Evolutionary conservation across 2,888 invertebrate species (phyloP).

Genomic region (Embidobia sp.): DNA sequence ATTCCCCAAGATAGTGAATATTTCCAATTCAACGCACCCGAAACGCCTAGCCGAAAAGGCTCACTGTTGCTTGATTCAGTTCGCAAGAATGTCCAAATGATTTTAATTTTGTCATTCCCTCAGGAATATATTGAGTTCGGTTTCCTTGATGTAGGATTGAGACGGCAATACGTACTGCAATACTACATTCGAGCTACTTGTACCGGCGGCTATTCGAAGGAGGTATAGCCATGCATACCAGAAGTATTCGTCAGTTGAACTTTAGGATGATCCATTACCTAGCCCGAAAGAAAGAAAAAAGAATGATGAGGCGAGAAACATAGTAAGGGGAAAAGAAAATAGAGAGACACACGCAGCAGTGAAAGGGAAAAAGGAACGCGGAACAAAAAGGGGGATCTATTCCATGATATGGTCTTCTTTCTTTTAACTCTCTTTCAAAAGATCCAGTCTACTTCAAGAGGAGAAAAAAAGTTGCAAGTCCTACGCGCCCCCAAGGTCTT

Average conservation of each 20-base stretch:
- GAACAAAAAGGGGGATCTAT: constrained; percentile 50
- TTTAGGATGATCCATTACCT: constrained; percentile 43
- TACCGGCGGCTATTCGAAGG: constrained; percentile 13
- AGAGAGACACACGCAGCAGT: constrained; percentile 19
- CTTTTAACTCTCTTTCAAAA: constrained; percentile 41
- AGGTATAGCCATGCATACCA: constrained; percentile 28
- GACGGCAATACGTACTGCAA: background rate
- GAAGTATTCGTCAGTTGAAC: constrained; percentile 41
- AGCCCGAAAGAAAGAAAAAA: constrained; percentile 8
- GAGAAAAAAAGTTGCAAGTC: constrained; percentile 45
- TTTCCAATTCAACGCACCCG: too few relatives aligned
- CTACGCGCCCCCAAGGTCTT: constrained; percentile 36
- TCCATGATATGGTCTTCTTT: constrained; percentile 47
- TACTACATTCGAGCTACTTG: constrained; percentile 51
- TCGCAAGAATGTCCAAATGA: too few relatives aligned
- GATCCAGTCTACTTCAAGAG: constrained; percentile 24
- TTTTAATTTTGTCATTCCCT: too few relatives aligned
- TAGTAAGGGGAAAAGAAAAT: constrained; percentile 22
- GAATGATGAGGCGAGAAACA: constrained; percentile 29
- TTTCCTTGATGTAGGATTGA: constrained; percentile 5
- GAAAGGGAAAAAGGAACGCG: constrained; percentile 22
- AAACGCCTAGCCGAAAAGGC: too few relatives aligned
- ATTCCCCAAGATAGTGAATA: too few relatives aligned
- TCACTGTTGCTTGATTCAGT: too few relatives aligned
- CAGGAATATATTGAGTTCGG: constrained; percentile 16